A percentile compares a stretch with the other conserved stretches of the same genome.
These are phyloP conservation scores for Anagyrus pseudococci DNA, from an alignment of 2,888 invertebrate genomes.

Conservation along the genomic window DNA sequence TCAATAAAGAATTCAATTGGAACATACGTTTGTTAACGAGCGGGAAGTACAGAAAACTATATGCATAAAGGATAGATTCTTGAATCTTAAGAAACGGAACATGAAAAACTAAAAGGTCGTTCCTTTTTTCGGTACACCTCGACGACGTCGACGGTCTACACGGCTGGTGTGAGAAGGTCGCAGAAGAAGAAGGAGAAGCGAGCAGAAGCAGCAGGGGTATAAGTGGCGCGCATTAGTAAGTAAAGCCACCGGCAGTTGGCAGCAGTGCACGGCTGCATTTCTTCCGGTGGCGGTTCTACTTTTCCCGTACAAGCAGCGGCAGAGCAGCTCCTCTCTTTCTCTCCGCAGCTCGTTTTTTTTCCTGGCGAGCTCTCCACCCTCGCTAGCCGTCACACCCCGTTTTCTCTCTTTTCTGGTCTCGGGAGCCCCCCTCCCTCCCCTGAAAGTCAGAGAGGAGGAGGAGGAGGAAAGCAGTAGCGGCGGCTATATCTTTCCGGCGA, in stretches of 20 bases:
- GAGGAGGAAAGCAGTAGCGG: no score
- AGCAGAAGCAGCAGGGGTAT: no score
- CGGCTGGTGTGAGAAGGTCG: not conserved
- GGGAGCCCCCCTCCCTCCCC: slow-evolving; percentile 38
- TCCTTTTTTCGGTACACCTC: not conserved
- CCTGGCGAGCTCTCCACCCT: not conserved
- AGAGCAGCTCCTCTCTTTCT: no score
- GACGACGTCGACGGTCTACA: not conserved
- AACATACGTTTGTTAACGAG: no score
- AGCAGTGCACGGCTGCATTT: slow-evolving; percentile 39
- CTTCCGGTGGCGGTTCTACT: slow-evolving; percentile 26
- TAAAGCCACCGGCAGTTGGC: slow-evolving; percentile 38
- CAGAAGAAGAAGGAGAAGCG: slow-evolving; percentile 1
- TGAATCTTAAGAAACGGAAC: no score
- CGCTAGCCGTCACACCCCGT: slow-evolving; percentile 22
- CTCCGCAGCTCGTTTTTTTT: not conserved
- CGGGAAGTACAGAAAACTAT: no score
- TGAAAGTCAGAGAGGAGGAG: no score
- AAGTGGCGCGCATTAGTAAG: slow-evolving; percentile 38
- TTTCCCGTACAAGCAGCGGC: slow-evolving; percentile 14
- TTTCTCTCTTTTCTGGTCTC: slow-evolving; percentile 30
- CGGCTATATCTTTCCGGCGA: slow-evolving; percentile 47
- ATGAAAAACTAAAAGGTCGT: slow-evolving; percentile 11
- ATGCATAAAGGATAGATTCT: no score
- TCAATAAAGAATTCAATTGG: no score